These are phyloP conservation scores for Parauchenoglanis punctatus DNA, from an alignment of 2,797 vertebrate genomes.

Conservation along the genomic window DNA sequence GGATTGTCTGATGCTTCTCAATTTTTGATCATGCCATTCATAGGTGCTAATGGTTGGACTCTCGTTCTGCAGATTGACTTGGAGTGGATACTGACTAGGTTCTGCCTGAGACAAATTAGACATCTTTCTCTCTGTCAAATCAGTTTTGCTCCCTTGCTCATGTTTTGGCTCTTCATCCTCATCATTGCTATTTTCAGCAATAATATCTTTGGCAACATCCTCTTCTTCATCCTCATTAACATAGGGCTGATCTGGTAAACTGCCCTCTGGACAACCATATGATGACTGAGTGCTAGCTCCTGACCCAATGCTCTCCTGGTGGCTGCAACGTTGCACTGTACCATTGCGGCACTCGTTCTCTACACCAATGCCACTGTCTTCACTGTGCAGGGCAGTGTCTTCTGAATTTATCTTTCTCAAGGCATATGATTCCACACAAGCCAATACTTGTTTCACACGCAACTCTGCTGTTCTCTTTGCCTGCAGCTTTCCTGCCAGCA, in stretches of 20 bases:
- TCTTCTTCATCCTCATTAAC: slow-evolving; percentile 60
- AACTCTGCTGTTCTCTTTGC: slow-evolving; percentile 77
- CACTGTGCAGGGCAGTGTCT: slow-evolving; percentile 85
- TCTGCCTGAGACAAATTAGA: slow-evolving; percentile 71
- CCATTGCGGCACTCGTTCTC: slow-evolving; percentile 84
- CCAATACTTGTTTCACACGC: slow-evolving; percentile 73
- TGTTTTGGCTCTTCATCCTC: slow-evolving; percentile 38
- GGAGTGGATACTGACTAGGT: slow-evolving; percentile 60
- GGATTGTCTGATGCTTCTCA: slow-evolving; percentile 54
- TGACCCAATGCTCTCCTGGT: slow-evolving; percentile 66
- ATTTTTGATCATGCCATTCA: not conserved
- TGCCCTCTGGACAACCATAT: slow-evolving; percentile 50
- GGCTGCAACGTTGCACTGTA: slow-evolving; percentile 63
- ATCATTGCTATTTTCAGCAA: slow-evolving; percentile 48
- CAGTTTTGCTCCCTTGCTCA: slow-evolving; percentile 66
- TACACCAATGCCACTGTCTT: slow-evolving; percentile 90
- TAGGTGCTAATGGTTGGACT: slow-evolving; percentile 3
- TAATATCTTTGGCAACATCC: slow-evolving; percentile 38
- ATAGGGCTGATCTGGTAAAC: slow-evolving; percentile 61
- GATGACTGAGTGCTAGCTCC: slow-evolving; percentile 50
- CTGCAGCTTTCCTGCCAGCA: slow-evolving; percentile 77
- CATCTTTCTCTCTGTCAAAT: slow-evolving; percentile 64
- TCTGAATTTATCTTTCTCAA: slow-evolving; percentile 66
- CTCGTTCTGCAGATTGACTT: not conserved
- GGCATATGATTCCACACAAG: slow-evolving; percentile 76